Conservation (phyloP, 2,113 vertebrate genomes). For the Choloepus hoffmanni region DNA sequence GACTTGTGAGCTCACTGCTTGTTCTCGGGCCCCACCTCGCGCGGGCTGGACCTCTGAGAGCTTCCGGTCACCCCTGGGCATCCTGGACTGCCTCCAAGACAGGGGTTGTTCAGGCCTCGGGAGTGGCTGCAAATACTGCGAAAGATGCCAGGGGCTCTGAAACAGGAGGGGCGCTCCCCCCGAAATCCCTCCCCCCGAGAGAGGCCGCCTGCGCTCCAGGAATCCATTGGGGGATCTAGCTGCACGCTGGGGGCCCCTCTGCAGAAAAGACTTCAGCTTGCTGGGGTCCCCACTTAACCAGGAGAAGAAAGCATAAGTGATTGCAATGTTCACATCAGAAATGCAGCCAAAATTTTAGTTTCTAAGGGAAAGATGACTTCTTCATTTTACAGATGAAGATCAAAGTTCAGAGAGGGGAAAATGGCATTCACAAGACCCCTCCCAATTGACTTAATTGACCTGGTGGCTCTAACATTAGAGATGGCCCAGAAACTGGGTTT, state of each 20-base stretch:
- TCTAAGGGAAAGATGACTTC: background rate
- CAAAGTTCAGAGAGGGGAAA: background rate
- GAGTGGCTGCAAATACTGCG: background rate
- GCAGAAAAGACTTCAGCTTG: background rate
- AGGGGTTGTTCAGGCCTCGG: accelerated
- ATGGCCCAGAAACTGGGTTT: no score
- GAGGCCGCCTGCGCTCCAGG: accelerated
- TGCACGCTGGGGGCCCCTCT: accelerated
- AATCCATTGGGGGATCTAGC: no score
- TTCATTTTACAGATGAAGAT: background rate
- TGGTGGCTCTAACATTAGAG: no score
- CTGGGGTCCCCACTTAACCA: background rate
- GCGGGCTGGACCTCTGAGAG: background rate
- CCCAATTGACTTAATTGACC: background rate
- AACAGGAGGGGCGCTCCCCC: background rate
- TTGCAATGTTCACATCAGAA: background rate
- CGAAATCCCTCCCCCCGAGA: accelerated
- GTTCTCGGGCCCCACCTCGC: background rate
- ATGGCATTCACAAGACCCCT: background rate
- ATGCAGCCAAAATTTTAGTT: background rate
- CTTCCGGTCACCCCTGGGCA: accelerated
- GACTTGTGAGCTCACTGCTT: background rate
- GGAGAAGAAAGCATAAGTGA: background rate
- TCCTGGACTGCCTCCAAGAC: no score
- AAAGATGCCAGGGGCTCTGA: background rate